Evolutionary conservation across 2,888 invertebrate species (phyloP).

Genomic region (Aphidoletes aphidimyza): DNA sequence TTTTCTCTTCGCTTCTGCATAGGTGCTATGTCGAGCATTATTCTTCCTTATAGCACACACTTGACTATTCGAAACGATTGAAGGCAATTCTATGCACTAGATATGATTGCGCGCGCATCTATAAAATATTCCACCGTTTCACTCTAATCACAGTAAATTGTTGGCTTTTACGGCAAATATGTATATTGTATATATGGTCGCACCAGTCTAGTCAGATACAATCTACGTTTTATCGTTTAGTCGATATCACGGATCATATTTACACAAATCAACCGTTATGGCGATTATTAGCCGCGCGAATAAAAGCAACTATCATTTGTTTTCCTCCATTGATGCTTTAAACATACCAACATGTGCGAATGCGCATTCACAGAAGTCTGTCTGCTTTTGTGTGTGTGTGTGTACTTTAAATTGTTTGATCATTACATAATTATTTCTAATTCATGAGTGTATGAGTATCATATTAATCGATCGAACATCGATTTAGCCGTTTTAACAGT

Average conservation of each 20-base stretch:
- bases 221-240: no score
- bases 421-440: conserved; percentile 44
- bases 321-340: background rate
- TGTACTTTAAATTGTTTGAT: background rate
- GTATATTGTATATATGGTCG: no score
- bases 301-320: background rate
- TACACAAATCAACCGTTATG: conserved; percentile 3
- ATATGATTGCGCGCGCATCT: background rate
- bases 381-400: no score
- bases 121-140: background rate
- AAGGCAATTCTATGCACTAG: background rate
- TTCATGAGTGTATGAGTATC: background rate
- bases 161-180: background rate
- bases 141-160: background rate
- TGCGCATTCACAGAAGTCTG: no score
- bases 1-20: no score
- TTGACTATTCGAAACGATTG: background rate
- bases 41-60: background rate
- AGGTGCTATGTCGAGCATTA: background rate
- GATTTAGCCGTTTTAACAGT: background rate
- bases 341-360: background rate
- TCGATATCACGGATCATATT: background rate
- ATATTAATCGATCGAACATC: background rate
- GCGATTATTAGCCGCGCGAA: background rate
- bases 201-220: no score